A percentile compares a stretch with the other conserved stretches of the same genome.
Evolutionary conservation across 2,113 vertebrate genomes (phyloP).

Genomic region (Mungos mungo): DNA sequence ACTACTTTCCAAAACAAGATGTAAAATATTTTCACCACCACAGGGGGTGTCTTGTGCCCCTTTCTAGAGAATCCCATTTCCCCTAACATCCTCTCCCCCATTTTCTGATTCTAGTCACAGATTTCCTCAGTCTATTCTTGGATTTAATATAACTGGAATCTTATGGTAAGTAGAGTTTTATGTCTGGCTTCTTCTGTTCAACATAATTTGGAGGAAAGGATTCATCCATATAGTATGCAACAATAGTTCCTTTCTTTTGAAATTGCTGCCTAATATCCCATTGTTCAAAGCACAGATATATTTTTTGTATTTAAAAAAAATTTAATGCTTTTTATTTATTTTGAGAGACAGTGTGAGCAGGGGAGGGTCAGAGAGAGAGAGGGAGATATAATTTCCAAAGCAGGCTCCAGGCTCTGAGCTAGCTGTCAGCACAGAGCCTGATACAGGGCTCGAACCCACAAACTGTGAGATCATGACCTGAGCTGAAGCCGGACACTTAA

Average conservation of each 20-base stretch:
- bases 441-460: no score
- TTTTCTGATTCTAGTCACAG: neutral
- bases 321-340: no score
- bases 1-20: neutral
- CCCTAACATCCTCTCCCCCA: accelerated
- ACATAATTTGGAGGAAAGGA: neutral
- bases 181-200: neutral
- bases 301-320: no score
- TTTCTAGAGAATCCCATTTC: neutral
- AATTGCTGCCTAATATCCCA: neutral
- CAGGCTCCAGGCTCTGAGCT: no score
- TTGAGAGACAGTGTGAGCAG: no score
- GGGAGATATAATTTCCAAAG: no score
- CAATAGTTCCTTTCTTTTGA: neutral
- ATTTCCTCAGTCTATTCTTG: neutral
- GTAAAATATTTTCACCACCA: neutral
- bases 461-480: no score
- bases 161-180: neutral
- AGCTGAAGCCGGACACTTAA: no score
- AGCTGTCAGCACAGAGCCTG: no score
- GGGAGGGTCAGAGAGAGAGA: no score
- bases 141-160: neutral
- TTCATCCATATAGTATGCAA: neutral
- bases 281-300: neutral
- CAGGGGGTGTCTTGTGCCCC: neutral